Evolutionary conservation across 2,888 invertebrate species (phyloP), one percentile per base, ranked within the genome.

Genomic region (Sarcophaga subvicina): DNA sequence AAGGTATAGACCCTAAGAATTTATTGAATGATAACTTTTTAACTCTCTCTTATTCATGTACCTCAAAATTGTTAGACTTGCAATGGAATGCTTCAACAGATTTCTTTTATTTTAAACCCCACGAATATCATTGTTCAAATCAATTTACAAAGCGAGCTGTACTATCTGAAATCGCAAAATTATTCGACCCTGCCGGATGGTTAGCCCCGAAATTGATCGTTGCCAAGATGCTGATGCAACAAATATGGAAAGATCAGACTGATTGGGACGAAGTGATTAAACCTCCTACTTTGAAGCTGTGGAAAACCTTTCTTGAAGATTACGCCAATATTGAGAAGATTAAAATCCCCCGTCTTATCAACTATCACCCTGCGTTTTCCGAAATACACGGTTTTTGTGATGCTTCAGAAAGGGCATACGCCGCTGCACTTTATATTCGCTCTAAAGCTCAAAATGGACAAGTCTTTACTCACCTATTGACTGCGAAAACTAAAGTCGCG

Each of bases 321-420:
- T 72, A 72, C 27, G 3, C 17, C 5, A 6, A 17, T 14, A 72
- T 72, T 4, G 62, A 49, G 12, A n/a, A 20, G 14, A 70, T 62
- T 4, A 27, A 62, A 37, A 72, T 62, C 5, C 37, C 37, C 3
- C 6, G 45, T 8, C 47, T 17, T 12, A 17, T 72, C 14, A 12
- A 72, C 6, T 72, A 62, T n/a, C 5, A 22, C n/a, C 60, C 69
- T 11, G 3, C 59, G 6, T 37, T 22, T 45, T 17, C 22, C 27
- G 63, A 88, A 64, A 3, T 86, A 0, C 83, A 86, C 17, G 86
- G 69, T 2, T 84, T 84, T 5, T 80, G 83, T 54, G 80, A 85
- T 54, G 66, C 83, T 4, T 80, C 77, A 0, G 80, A 88, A 59
- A 6, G 37, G 22, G 37, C 37, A 37, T 37, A 37, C 37, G 37